Evolutionary conservation across 2,113 vertebrate species (phyloP).

Genomic region (Microtus montanus): DNA sequence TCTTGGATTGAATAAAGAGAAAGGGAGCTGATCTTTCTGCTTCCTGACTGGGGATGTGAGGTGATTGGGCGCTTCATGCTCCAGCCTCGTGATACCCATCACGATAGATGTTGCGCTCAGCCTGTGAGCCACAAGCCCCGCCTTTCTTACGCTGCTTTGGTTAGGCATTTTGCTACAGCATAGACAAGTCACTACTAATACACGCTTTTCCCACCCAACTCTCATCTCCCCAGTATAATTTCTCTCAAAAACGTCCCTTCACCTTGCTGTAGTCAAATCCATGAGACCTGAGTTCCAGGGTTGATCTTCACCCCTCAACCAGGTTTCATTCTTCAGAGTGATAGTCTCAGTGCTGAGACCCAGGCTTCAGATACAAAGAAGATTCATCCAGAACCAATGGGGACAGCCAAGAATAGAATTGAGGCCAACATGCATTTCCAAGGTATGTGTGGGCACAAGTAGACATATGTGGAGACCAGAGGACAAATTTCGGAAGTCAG

Average conservation of each 20-base stretch:
- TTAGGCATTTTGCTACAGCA: not conserved
- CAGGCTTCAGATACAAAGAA: not conserved
- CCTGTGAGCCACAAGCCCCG: not conserved
- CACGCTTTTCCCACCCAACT: not conserved
- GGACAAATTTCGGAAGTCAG: not conserved
- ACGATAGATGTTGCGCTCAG: fast-evolving
- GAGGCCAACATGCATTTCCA: not conserved
- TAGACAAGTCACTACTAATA: not conserved
- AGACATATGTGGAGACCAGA: not conserved
- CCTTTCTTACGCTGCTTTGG: not conserved
- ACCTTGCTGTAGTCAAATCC: not conserved
- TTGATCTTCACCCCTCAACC: not conserved
- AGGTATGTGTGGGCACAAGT: not conserved
- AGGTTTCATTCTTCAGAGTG: not conserved
- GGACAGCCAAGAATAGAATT: not conserved
- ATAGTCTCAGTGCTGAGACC: not conserved
- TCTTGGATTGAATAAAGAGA: not conserved
- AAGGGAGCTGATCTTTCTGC: not conserved
- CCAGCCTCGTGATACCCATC: not conserved
- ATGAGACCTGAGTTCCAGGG: not conserved
- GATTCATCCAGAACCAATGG: not conserved
- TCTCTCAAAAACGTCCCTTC: not conserved
- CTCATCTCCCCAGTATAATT: not conserved
- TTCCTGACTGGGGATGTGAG: not conserved
- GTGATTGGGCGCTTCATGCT: not conserved